Percentiles rank a stretch among this genome's conserved stretches.
Conservation (phyloP, 2,797 vertebrate species). For the Dromococcyx pavoninus region DNA sequence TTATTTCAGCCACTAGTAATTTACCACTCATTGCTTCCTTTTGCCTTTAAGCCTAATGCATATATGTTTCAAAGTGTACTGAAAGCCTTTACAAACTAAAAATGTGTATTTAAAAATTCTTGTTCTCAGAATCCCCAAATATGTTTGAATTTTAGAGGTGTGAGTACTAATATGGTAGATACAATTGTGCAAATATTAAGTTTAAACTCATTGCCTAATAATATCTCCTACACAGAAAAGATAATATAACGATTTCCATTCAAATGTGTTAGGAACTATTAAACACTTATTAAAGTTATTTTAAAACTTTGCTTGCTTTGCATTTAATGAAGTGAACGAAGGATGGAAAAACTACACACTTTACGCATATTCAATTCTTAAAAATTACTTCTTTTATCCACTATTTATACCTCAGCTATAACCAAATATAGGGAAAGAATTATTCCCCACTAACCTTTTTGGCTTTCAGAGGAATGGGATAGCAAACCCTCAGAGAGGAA, state of each 20-base stretch:
- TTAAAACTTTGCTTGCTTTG: constrained; percentile 56
- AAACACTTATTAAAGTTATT: constrained; percentile 67
- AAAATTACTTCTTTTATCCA: constrained; percentile 53
- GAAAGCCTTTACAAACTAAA: constrained; percentile 10
- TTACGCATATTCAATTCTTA: constrained; percentile 35
- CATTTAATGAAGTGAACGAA: constrained; percentile 61
- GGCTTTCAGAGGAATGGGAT: constrained; percentile 25
- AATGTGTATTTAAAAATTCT: constrained; percentile 6
- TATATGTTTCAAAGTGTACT: constrained; percentile 58
- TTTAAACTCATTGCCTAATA: not conserved
- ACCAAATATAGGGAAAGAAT: constrained; percentile 27
- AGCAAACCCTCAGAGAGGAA: constrained; percentile 21
- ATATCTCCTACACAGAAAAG: constrained; percentile 42
- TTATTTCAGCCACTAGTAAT: constrained; percentile 65
- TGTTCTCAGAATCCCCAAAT: not conserved
- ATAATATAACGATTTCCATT: constrained; percentile 61
- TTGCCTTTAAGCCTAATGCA: constrained; percentile 44
- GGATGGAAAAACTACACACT: constrained; percentile 47
- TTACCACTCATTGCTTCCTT: constrained; percentile 61
- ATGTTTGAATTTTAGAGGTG: not conserved
- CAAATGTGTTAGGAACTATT: constrained; percentile 62
- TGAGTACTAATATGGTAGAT: not conserved
- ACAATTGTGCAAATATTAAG: not conserved
- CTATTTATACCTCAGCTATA: constrained; percentile 22
- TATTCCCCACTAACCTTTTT: not conserved